phyloP scores from a whole-genome alignment of 1,140 invertebrate genomes.

The Sogatella furcifera region DNA sequence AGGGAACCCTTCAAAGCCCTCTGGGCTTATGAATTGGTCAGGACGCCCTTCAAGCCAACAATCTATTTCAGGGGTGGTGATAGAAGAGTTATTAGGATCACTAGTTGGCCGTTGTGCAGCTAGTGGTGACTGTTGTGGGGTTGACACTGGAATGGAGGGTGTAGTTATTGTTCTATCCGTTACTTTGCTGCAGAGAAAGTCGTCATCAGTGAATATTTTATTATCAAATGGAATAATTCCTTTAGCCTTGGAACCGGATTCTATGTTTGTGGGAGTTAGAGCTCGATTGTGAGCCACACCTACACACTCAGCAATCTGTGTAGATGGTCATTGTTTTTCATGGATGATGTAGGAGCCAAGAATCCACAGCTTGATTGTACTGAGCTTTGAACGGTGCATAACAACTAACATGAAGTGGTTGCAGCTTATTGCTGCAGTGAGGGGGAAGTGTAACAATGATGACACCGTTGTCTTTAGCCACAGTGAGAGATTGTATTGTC shows the following conservation, averaged over 20 bases:
- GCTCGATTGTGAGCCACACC: background rate
- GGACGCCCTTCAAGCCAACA: too few species aligned
- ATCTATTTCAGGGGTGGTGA: too few species aligned
- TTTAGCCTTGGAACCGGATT: background rate
- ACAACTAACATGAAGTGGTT: constrained; percentile 29
- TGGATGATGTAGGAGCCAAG: constrained; percentile 1
- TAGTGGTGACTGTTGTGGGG: too few species aligned
- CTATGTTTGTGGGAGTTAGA: background rate
- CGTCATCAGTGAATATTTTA: constrained; percentile 6
- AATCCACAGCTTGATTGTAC: constrained; percentile 18
- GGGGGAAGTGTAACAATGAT: constrained; percentile 27
- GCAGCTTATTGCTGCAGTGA: constrained; percentile 29
- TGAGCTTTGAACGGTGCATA: constrained; percentile 30
- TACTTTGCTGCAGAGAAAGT: constrained; percentile 3
- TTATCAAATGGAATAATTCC: constrained; percentile 6
- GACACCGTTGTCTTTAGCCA: constrained; percentile 27
- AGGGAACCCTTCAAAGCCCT: too few species aligned
- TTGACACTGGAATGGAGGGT: too few species aligned
- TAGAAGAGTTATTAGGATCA: too few species aligned
- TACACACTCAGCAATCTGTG: background rate
- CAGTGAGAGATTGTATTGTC: constrained; percentile 24
- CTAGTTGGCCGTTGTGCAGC: too few species aligned
- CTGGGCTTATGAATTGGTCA: too few species aligned
- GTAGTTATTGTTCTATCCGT: background rate
- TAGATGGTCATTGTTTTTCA: background rate